These are phyloP conservation scores for Pterophyllum scalare DNA, from an alignment of 2,113 vertebrate species.

Conservation along the genomic window DNA sequence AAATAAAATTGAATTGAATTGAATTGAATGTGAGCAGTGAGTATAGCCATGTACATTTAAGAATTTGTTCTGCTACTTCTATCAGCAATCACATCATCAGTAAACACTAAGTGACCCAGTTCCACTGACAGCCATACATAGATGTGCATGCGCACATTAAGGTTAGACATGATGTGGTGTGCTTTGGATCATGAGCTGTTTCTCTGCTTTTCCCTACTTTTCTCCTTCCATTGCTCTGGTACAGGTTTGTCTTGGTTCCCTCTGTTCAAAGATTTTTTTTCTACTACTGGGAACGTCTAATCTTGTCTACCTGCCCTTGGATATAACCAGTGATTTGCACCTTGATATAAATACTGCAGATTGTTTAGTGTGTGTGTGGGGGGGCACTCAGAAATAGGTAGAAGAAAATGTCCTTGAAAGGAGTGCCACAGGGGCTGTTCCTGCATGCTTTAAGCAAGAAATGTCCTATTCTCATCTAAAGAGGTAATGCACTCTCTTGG, in stretches of 20 bases:
- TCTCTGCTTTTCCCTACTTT: not conserved
- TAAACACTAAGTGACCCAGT: not conserved
- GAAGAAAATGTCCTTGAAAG: too few relatives aligned
- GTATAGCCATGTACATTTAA: not conserved
- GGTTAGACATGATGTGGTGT: not conserved
- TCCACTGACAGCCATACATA: not conserved
- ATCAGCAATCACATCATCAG: not conserved
- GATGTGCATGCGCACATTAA: too few relatives aligned
- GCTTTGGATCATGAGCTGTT: not conserved
- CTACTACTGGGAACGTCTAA: not conserved
- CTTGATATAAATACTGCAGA: not conserved
- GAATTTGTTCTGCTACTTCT: not conserved
- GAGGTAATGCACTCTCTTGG: not conserved
- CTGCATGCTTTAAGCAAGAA: not conserved
- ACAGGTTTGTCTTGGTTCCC: not conserved
- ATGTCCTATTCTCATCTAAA: not conserved
- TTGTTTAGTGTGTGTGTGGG: too few relatives aligned
- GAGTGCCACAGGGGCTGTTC: not conserved
- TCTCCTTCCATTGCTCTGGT: not conserved
- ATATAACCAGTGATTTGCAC: not conserved
- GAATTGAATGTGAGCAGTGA: not conserved
- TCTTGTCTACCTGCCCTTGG: not conserved
- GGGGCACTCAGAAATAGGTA: too few relatives aligned
- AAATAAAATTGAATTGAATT: too few relatives aligned
- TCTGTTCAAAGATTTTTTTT: not conserved